Evolutionary conservation across 2,888 invertebrate genomes (phyloP).

Genomic region (Drosophila cracens): DNA sequence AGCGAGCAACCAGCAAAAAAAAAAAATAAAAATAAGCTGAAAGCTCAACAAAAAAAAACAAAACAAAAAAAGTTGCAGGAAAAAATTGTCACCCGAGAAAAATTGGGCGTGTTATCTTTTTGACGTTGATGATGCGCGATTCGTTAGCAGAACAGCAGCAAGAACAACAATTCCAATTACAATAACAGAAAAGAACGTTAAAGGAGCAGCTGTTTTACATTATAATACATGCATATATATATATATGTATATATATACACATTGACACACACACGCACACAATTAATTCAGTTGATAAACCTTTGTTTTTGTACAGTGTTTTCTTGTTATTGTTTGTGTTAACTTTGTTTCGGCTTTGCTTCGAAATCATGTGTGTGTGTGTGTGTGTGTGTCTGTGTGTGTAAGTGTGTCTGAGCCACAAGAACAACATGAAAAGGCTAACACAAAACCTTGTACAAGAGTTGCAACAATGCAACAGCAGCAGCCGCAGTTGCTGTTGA

Average conservation of each 20-base stretch:
- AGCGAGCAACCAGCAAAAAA: conserved; percentile 14
- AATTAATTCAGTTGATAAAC: conserved; percentile 49
- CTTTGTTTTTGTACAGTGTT: conserved; percentile 19
- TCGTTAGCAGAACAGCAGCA: conserved; percentile 37
- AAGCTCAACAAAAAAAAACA: conserved; percentile 26
- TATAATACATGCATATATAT: conserved; percentile 14
- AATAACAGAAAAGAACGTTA: conserved; percentile 11
- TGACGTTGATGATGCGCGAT: conserved; percentile 71
- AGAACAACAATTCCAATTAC: conserved; percentile 11
- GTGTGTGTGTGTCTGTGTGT: conserved; percentile 1
- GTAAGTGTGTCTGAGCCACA: neutral
- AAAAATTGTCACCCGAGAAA: conserved; percentile 60
- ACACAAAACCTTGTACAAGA: neutral
- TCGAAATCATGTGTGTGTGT: neutral
- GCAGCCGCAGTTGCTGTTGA: neutral
- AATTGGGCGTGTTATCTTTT: conserved; percentile 74
- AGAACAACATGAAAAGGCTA: neutral
- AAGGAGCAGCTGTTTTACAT: conserved; percentile 44
- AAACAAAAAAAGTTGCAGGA: neutral
- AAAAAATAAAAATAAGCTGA: conserved; percentile 2
- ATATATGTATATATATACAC: neutral
- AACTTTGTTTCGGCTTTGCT: conserved; percentile 17
- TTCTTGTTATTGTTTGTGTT: conserved; percentile 13
- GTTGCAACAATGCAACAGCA: conserved; percentile 6
- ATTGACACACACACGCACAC: conserved; percentile 8